Conservation (phyloP, 2,113 vertebrate species). For the Zapornia atra region DNA sequence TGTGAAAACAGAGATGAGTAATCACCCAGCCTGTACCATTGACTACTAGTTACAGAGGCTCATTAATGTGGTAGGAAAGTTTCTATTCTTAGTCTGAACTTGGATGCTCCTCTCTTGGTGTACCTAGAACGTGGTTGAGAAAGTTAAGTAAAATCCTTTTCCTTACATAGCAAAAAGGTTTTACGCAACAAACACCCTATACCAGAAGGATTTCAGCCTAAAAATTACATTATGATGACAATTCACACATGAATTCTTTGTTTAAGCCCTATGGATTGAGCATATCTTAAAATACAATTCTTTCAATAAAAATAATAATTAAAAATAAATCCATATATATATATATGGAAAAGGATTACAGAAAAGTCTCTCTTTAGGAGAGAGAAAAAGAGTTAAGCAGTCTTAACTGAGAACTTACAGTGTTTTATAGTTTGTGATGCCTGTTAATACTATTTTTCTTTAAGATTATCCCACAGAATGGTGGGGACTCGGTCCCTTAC, state of each 20-base stretch:
- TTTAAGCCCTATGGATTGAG: neutral
- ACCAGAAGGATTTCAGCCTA: constrained; percentile 3
- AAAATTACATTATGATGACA: constrained; percentile 40
- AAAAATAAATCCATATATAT: constrained; percentile 1
- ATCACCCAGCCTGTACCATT: neutral
- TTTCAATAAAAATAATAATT: constrained; percentile 43
- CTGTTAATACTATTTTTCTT: neutral
- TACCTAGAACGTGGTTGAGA: neutral
- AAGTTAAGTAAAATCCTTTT: constrained; percentile 34
- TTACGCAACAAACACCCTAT: neutral
- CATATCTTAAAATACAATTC: constrained; percentile 9
- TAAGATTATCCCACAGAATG: neutral
- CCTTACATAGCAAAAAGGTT: constrained; percentile 57
- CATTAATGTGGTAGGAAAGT: neutral
- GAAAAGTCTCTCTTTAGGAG: neutral
- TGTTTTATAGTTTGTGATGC: neutral
- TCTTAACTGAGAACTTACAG: neutral
- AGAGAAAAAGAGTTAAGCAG: neutral
- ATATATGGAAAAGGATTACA: neutral
- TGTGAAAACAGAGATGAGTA: neutral
- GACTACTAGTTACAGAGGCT: neutral
- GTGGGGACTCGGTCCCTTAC: neutral
- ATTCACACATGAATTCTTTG: constrained; percentile 22
- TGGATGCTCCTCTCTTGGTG: neutral
- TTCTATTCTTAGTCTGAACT: constrained; percentile 25